These are phyloP conservation scores for Cheumatopsyche charites DNA, from an alignment of 1,140 invertebrate species.

Conservation along the genomic window DNA sequence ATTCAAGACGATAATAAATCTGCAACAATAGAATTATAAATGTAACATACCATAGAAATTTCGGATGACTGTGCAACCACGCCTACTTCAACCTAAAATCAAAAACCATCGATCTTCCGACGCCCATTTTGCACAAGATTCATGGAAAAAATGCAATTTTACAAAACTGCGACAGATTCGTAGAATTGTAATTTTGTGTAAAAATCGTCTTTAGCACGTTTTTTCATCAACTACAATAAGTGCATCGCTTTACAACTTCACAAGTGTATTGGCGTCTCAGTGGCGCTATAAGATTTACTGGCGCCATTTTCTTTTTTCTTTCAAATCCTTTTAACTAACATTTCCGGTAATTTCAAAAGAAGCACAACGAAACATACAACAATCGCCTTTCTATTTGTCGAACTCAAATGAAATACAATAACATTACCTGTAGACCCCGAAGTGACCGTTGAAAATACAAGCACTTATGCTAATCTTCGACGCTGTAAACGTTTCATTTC, in stretches of 20 bases:
- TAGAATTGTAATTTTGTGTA: too few species aligned
- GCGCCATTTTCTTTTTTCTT: not conserved
- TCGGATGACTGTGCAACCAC: slow-evolving; percentile 32
- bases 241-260: not conserved
- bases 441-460: not conserved
- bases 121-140: slow-evolving; percentile 37
- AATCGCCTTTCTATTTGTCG: not conserved
- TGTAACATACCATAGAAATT: not conserved
- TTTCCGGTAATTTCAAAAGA: slow-evolving; percentile 8
- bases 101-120: slow-evolving; percentile 42
- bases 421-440: not conserved
- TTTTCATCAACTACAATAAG: too few species aligned
- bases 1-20: not conserved
- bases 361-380: not conserved
- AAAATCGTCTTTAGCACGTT: too few species aligned
- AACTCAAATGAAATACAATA: not conserved
- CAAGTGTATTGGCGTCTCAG: not conserved
- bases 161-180: too few species aligned
- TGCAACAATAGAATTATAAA: not conserved
- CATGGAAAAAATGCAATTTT: not conserved
- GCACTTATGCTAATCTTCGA: not conserved
- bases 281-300: slow-evolving; percentile 9
- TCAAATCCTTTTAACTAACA: not conserved
- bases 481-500: not conserved
- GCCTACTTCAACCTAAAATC: slow-evolving; percentile 26